Conservation (phyloP, 2,797 vertebrate genomes). For the Onychomys torridus region DNA sequence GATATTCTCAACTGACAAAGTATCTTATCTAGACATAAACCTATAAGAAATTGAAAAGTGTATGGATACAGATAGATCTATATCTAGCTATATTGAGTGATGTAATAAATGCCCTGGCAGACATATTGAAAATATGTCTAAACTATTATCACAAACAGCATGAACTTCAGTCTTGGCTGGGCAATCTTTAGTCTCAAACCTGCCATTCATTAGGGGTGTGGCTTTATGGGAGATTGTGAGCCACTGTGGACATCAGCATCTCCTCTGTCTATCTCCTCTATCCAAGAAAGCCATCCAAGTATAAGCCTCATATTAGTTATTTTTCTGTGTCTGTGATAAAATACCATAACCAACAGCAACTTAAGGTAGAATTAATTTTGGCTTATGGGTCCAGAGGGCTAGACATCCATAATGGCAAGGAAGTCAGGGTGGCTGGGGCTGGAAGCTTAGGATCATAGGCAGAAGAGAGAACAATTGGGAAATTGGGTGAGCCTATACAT, state of each 20-base stretch:
- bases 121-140: slow-evolving; percentile 13
- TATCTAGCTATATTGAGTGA: background rate
- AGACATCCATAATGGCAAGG: background rate
- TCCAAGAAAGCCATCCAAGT: background rate
- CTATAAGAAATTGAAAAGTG: background rate
- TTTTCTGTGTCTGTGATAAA: background rate
- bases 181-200: background rate
- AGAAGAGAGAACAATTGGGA: background rate
- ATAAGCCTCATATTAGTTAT: background rate
- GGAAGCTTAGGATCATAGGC: background rate
- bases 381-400: background rate
- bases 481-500: background rate
- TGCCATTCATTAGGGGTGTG: background rate
- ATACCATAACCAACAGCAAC: background rate
- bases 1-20: background rate
- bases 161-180: background rate
- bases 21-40: background rate
- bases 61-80: background rate
- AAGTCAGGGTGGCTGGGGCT: background rate
- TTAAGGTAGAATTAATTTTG: background rate
- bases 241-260: background rate
- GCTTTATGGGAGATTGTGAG: background rate
- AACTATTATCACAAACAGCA: background rate
- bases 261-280: background rate
- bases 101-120: background rate